phyloP scores from a whole-genome alignment of 92 coral and sea anemone genomes.

The Ricordea florida region DNA sequence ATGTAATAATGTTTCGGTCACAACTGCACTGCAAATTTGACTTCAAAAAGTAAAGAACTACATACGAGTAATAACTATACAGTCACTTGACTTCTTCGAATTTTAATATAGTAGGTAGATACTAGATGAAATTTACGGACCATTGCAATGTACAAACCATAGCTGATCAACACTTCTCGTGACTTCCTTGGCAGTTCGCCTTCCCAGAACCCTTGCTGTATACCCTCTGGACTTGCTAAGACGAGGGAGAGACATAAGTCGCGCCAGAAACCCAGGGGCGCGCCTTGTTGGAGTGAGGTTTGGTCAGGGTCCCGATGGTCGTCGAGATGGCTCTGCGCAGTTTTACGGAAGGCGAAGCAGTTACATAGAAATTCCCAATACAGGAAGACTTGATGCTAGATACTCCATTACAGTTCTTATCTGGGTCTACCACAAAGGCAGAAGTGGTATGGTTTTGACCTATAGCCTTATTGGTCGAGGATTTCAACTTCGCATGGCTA shows the following conservation, averaged over 20 bases:
- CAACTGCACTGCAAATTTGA: too few relatives aligned
- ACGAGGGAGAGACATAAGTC: constrained; percentile 27
- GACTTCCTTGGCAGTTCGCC: too few relatives aligned
- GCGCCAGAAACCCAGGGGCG: constrained; percentile 11
- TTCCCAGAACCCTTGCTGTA: constrained; percentile 14
- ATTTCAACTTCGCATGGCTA: constrained; percentile 41
- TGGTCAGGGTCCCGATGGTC: constrained; percentile 56
- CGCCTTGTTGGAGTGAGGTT: constrained; percentile 25
- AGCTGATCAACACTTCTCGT: too few relatives aligned
- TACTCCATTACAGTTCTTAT: constrained; percentile 65
- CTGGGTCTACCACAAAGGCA: constrained; percentile 64
- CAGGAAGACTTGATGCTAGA: constrained; percentile 54
- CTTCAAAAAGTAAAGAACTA: too few relatives aligned
- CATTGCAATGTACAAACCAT: too few relatives aligned
- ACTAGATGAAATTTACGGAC: too few relatives aligned
- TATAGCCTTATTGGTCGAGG: constrained; percentile 55
- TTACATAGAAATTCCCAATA: constrained; percentile 41
- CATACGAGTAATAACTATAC: too few relatives aligned
- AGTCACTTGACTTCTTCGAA: too few relatives aligned
- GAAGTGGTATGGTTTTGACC: constrained; percentile 60
- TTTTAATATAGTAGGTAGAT: too few relatives aligned
- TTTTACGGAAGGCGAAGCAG: constrained; percentile 58
- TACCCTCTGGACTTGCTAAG: constrained; percentile 31
- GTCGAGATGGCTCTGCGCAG: constrained; percentile 55
- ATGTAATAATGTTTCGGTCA: too few relatives aligned